Base-by-base conservation (phyloP, 2,797 vertebrate species). In the Garrulus glandarius region DNA sequence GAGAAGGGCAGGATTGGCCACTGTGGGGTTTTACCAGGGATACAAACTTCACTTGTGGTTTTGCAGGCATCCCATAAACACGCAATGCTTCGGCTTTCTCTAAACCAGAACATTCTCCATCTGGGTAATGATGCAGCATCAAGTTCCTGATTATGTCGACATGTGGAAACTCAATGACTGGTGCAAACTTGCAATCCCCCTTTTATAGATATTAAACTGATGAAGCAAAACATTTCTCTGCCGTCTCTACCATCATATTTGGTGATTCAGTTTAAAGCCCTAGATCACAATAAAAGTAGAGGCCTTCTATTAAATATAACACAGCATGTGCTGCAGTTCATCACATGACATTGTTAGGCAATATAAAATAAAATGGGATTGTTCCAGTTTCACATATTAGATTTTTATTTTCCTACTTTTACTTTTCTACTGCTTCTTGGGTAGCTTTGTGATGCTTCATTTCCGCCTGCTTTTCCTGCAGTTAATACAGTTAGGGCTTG, bases 21-120 rank as follows among this genome's bases (percentile, higher is more conserved):
- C 22, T 53, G 36, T 1, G 15, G 67, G 81, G 15, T 63, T 69
- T 68, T 19, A 39, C 18, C 1, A 1, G 43, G 69, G 17, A 2
- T 18, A 7, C 36, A 16, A 22, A 46, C 52, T 32, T 75, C 23
- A 13, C 39, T 23, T 15, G 23, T 20, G 21, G 82, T 60, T 74
- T 80, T 5, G 4, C 61, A 68, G 89, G 24, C 50, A 34, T 84
- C 32, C 63, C 59, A 10, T 36, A 76, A 87, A 34, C 41, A 30
- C 4, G 0, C 2, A 2, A 7, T 0, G 5, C 52, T 64, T 90
- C 0, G 4, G 34, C 64, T 77, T 50, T n/a, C 55, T 34, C 61
- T 70, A 41, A 41, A 57, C 2, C 47, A 84, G 75, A 69, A 17
- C 9, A 0, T 78, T 65, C 53, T 79, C 50, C 41, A 8, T 4